Base-by-base conservation (phyloP, 2,113 vertebrate genomes). In the Melanostigma gelatinosum region DNA sequence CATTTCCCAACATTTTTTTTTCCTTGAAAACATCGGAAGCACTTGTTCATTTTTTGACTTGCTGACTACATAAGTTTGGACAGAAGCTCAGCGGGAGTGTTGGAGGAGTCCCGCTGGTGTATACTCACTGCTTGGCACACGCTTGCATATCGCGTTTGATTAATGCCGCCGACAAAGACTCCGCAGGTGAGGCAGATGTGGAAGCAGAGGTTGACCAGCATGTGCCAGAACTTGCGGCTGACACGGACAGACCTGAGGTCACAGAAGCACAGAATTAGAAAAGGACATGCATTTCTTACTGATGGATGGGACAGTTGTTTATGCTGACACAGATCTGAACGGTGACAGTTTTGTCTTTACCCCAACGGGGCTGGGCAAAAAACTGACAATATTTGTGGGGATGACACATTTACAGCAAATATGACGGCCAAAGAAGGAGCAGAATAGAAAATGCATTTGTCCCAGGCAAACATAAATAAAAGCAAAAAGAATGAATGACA, bases 191-290 rank as follows among this genome's bases (percentile, higher is more conserved):
- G 96, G 81, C 97, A 96, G 79, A 99, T 92, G 93, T 99, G 98
- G 85, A 97, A 95, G 85, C 96, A 97, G 82, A 99, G 93, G 93
- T 99, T 99, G 85, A 99, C 94, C 70, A 99, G 89, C 98, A 99
- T 99, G 91, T 99, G 98, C 98, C 98, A 99, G 81, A 94, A 97
- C 94, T 99, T 99, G 57, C 96, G 94, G 86, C 98, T 99, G 82
- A 99, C 96, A 15, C 96, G 95, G 81, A 98, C 96, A 15, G 93
- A 92, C 91, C 95, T 96, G 88, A 36, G 88, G 77, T 72, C 85
- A 95, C 72, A 89, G 75, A 71, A 84, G 78, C 12, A 42, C 15
- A n/a, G 11, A 32, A 46, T 61, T 61, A 1, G 55, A 57, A 55
- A 2, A 3, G 46, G 3, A 13, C 6, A 52, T 6, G 9, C n/a